Conservation (phyloP, 2,113 vertebrate species). For the Australoheros scitulus region DNA sequence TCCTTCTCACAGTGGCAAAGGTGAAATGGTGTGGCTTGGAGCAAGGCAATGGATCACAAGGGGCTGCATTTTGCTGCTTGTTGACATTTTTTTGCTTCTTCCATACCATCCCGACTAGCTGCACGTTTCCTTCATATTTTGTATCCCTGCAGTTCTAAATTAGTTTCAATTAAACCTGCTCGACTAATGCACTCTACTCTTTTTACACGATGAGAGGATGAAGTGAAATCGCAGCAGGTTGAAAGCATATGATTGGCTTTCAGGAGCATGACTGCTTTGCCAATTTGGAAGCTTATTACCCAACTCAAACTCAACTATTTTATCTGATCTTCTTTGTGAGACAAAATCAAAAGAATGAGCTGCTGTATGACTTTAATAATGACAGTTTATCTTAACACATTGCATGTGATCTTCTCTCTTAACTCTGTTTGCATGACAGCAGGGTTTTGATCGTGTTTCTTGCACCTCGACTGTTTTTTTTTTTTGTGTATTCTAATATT, state of each 20-base stretch:
- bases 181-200: constrained; percentile 16
- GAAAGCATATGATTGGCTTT: constrained; percentile 35
- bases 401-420: constrained; percentile 42
- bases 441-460: neutral
- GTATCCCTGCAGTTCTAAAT: constrained; percentile 32
- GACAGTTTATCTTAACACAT: neutral
- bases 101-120: constrained; percentile 82
- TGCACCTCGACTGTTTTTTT: neutral
- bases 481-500: constrained; percentile 22
- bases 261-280: constrained; percentile 48
- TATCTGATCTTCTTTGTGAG: constrained; percentile 43
- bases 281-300: constrained; percentile 10
- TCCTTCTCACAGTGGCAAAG: constrained; percentile 87
- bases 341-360: constrained; percentile 22
- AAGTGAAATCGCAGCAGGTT: neutral
- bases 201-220: constrained; percentile 2
- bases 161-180: constrained; percentile 8
- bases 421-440: constrained; percentile 33
- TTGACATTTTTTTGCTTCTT: constrained; percentile 83
- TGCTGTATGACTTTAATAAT: constrained; percentile 12
- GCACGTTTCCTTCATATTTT: constrained; percentile 65
- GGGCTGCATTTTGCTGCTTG: constrained; percentile 85
- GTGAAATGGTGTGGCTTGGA: constrained; percentile 96
- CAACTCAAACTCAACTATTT: neutral
- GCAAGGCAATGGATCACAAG: constrained; percentile 82